A percentile compares a stretch with the other conserved stretches of the same genome.
These are phyloP conservation scores for Lepidurus apus DNA, from an alignment of 1,140 invertebrate genomes.

Conservation along the genomic window DNA sequence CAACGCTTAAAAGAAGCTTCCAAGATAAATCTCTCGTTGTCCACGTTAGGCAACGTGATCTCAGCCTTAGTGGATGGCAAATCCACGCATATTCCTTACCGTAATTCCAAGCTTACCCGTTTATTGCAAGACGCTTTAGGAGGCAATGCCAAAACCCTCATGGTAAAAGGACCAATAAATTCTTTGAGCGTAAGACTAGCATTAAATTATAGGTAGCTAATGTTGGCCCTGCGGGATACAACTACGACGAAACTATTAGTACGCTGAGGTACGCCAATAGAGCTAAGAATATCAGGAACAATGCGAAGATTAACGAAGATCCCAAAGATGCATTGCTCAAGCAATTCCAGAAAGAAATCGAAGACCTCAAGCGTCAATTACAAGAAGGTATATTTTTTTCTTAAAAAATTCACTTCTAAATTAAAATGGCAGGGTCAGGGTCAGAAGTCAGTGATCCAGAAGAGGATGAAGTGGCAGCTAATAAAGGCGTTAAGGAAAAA, in stretches of 20 bases:
- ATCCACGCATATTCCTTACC: slow-evolving; percentile 87
- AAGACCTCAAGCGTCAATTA: slow-evolving; percentile 78
- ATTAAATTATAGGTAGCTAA: slow-evolving; percentile 57
- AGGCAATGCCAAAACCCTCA: slow-evolving; percentile 94
- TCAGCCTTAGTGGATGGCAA: slow-evolving; percentile 91
- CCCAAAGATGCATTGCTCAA: slow-evolving; percentile 93
- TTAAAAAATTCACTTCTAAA: slow-evolving; percentile 27
- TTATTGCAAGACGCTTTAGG: slow-evolving; percentile 90
- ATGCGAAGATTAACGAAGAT: slow-evolving; percentile 94
- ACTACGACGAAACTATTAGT: slow-evolving; percentile 96
- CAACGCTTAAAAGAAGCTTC: slow-evolving; percentile 86
- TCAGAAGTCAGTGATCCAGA: slow-evolving; percentile 37
- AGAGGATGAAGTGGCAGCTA: slow-evolving; percentile 30
- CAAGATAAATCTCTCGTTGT: slow-evolving; percentile 91
- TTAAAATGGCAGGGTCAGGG: slow-evolving; percentile 29
- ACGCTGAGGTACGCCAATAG: slow-evolving; percentile 94
- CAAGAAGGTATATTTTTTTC: slow-evolving; percentile 51
- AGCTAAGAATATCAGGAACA: slow-evolving; percentile 96
- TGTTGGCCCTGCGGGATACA: slow-evolving; percentile 89
- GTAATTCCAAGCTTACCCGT: slow-evolving; percentile 89
- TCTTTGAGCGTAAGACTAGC: background rate
- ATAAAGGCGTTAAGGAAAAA: slow-evolving; percentile 37
- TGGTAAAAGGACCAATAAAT: slow-evolving; percentile 53
- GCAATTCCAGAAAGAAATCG: slow-evolving; percentile 95
- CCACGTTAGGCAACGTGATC: slow-evolving; percentile 90